phyloP scores from a whole-genome alignment of 2,113 vertebrate genomes.

The Corynorhinus townsendii region DNA sequence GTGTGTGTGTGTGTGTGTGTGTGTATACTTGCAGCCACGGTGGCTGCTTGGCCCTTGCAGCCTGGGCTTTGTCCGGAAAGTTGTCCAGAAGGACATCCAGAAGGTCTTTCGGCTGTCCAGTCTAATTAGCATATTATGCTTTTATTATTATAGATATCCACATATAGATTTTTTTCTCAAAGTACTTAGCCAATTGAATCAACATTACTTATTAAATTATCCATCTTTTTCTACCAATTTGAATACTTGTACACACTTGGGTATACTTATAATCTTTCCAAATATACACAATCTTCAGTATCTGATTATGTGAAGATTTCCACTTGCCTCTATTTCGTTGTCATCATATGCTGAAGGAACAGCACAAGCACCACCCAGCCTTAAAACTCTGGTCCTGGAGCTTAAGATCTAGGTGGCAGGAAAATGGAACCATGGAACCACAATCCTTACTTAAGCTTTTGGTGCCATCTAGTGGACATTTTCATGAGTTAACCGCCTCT shows the following conservation, averaged over 20 bases:
- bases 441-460: constrained; percentile 34
- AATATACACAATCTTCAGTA: neutral
- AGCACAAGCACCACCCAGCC: neutral
- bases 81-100: no score
- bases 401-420: neutral
- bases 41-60: no score
- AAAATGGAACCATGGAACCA: neutral
- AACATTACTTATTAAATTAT: neutral
- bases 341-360: neutral
- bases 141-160: no score
- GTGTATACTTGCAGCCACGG: no score
- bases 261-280: constrained; percentile 10
- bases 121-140: no score
- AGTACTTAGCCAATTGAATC: neutral
- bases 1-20: neutral
- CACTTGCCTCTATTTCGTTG: neutral
- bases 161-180: neutral
- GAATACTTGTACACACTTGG: neutral
- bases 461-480: constrained; percentile 59
- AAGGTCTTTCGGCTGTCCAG: no score
- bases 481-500: neutral
- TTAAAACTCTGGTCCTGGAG: neutral
- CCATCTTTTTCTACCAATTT: neutral
- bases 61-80: no score
- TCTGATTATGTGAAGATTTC: neutral